Evolutionary conservation across 1,140 invertebrate species (phyloP).

Genomic region (Drosophila takahashii): DNA sequence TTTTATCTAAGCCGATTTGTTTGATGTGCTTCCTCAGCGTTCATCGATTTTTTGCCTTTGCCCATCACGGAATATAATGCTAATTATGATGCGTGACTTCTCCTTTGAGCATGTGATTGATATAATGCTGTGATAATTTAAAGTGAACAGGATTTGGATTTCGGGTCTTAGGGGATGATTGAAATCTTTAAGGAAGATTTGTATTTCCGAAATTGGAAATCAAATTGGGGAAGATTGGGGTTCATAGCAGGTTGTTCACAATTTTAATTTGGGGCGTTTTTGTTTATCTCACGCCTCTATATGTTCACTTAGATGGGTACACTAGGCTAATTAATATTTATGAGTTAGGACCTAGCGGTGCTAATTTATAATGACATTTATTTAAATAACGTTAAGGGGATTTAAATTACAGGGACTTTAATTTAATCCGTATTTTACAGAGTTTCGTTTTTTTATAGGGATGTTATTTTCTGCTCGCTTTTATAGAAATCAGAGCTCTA

Average conservation of each 20-base stretch:
- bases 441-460: slow-evolving; percentile 14
- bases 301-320: slow-evolving; percentile 57
- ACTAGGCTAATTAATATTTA: slow-evolving; percentile 54
- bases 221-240: neutral
- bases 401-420: slow-evolving; percentile 64
- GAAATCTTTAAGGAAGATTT: slow-evolving; percentile 1
- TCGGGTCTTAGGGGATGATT: neutral
- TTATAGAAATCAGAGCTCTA: slow-evolving; percentile 11
- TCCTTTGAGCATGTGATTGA: slow-evolving; percentile 25
- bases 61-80: slow-evolving; percentile 58
- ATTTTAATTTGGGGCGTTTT: slow-evolving; percentile 13
- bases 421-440: slow-evolving; percentile 36
- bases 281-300: slow-evolving; percentile 17
- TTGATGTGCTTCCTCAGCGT: slow-evolving; percentile 60
- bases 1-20: slow-evolving; percentile 70
- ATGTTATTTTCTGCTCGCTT: slow-evolving; percentile 24
- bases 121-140: slow-evolving; percentile 36
- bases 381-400: slow-evolving; percentile 23
- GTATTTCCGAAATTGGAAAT: neutral
- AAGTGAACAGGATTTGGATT: slow-evolving; percentile 9
- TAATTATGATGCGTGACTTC: slow-evolving; percentile 60
- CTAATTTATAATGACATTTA: slow-evolving; percentile 34
- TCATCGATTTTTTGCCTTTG: slow-evolving; percentile 41
- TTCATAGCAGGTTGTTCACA: slow-evolving; percentile 32
- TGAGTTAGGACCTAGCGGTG: slow-evolving; percentile 13